These are phyloP conservation scores for Chrysolina americana DNA, from an alignment of 2,888 invertebrate genomes.

Conservation along the genomic window DNA sequence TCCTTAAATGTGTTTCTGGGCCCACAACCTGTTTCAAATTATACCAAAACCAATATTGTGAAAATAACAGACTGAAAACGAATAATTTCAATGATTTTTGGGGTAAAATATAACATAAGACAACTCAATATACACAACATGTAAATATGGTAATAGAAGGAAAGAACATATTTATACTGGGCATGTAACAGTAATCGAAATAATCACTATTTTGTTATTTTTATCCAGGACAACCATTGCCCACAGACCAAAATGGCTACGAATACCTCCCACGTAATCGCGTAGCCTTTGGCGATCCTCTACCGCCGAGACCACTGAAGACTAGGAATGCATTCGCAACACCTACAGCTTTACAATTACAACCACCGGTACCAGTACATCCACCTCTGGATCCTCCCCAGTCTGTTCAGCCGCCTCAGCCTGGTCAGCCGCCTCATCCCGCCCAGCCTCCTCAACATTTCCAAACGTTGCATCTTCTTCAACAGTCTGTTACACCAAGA, in stretches of 20 bases:
- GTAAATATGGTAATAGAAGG: too few species aligned
- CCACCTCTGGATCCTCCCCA: constrained; percentile 21
- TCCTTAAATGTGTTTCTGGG: too few species aligned
- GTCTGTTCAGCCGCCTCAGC: constrained; percentile 23
- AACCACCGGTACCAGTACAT: constrained; percentile 39
- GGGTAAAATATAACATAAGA: too few species aligned
- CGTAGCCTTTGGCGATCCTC: constrained; percentile 58
- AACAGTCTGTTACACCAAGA: not conserved
- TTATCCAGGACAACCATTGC: constrained; percentile 33
- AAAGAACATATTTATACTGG: too few species aligned
- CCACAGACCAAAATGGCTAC: constrained; percentile 54
- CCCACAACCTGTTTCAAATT: too few species aligned
- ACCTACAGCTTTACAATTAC: constrained; percentile 53
- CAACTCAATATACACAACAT: too few species aligned
- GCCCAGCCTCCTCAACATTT: not conserved
- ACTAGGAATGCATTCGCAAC: constrained; percentile 59
- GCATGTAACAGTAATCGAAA: too few species aligned
- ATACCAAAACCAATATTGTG: too few species aligned
- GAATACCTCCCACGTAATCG: constrained; percentile 57
- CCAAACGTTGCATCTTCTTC: not conserved
- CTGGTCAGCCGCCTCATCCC: not conserved
- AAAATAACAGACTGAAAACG: too few species aligned
- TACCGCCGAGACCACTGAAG: constrained; percentile 54
- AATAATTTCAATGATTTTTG: too few species aligned
- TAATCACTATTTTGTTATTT: not conserved